Evolutionary conservation across 2,113 vertebrate species (phyloP).

Genomic region (Epinephelus fuscoguttatus): DNA sequence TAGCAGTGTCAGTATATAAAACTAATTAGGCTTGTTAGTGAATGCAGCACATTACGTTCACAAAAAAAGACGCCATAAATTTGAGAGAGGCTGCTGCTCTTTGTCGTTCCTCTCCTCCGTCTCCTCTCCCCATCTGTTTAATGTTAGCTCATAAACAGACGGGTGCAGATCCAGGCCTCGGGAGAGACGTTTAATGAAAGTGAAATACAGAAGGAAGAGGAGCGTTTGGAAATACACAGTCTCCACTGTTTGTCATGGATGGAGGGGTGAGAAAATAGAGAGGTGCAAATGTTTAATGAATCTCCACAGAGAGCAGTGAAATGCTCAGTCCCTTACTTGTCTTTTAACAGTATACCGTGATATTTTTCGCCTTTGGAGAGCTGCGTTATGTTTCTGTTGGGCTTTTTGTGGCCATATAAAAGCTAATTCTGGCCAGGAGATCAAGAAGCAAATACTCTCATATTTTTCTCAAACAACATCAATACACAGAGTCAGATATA

Average conservation of each 20-base stretch:
- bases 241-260: conserved; percentile 52
- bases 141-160: conserved; percentile 66
- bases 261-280: conserved; percentile 45
- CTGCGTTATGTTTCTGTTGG: not conserved
- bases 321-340: conserved; percentile 6
- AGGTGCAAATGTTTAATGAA: conserved; percentile 34
- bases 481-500: not conserved
- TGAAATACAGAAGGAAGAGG: conserved; percentile 52
- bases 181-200: conserved; percentile 54
- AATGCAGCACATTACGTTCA: conserved; percentile 18
- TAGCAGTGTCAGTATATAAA: conserved; percentile 32
- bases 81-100: conserved; percentile 34
- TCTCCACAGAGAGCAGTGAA: conserved; percentile 48
- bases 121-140: conserved; percentile 61
- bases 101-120: conserved; percentile 29
- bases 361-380: not conserved
- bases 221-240: conserved; percentile 30
- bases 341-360: conserved; percentile 20
- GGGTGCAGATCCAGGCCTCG: conserved; percentile 41
- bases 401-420: not conserved
- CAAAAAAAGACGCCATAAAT: conserved; percentile 39
- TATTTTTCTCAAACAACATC: not conserved
- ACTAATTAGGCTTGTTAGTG: conserved; percentile 59
- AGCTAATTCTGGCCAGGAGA: not conserved
- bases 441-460: not conserved